phyloP scores from a whole-genome alignment of 2,888 invertebrate species.

The Aphidoletes aphidimyza region DNA sequence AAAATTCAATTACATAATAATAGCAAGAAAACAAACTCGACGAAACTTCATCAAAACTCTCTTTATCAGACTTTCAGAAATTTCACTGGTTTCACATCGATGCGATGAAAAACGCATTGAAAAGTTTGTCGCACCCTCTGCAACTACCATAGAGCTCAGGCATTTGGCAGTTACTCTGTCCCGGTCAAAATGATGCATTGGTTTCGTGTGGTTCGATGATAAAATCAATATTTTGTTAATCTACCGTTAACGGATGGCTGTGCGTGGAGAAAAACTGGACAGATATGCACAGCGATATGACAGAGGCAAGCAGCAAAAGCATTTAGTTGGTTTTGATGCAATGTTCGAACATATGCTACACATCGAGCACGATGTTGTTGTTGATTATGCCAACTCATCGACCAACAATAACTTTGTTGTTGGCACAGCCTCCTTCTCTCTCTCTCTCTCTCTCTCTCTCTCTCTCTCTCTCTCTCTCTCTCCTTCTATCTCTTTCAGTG shows the following conservation, averaged over 20 bases:
- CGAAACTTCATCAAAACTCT: conserved; percentile 8
- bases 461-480: too few species aligned
- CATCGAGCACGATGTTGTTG: conserved; percentile 44
- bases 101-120: not conserved
- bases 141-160: too few species aligned
- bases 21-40: not conserved
- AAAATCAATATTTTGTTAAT: conserved; percentile 42
- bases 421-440: not conserved
- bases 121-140: not conserved
- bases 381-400: conserved; percentile 45
- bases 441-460: not conserved
- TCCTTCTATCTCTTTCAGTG: too few species aligned
- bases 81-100: too few species aligned
- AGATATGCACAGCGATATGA: not conserved
- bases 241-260: conserved; percentile 8
- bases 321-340: conserved; percentile 6
- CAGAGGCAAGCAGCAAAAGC: not conserved
- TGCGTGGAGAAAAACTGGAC: conserved; percentile 4
- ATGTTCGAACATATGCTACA: conserved; percentile 49
- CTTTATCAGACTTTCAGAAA: not conserved
- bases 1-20: conserved; percentile 7
- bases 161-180: not conserved
- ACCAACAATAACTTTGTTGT: conserved; percentile 11
- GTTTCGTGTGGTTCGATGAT: too few species aligned
- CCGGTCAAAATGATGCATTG: too few species aligned